Evolutionary conservation across 2,113 vertebrate genomes (phyloP).

Genomic region (Petrocephalus microphthalmus): DNA sequence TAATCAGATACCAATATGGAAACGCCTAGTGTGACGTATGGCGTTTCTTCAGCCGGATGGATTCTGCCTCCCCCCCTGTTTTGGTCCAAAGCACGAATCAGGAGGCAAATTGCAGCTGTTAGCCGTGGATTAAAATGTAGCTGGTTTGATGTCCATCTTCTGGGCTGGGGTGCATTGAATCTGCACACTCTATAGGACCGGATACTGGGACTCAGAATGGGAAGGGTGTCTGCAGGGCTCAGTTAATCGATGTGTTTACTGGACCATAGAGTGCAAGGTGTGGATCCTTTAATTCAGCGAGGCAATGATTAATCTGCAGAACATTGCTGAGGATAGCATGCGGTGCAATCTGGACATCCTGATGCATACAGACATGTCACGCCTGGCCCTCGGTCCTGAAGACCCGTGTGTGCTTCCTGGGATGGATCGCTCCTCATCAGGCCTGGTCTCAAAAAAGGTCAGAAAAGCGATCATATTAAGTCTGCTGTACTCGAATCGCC

Average conservation of each 20-base stretch:
- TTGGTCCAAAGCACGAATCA: background rate
- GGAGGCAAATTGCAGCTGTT: conserved; percentile 3
- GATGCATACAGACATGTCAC: background rate
- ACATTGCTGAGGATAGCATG: background rate
- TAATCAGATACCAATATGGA: conserved; percentile 37
- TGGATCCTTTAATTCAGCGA: background rate
- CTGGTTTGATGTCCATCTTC: conserved; percentile 11
- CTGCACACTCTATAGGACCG: background rate
- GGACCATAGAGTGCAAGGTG: background rate
- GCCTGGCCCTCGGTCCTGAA: background rate
- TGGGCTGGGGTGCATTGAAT: background rate
- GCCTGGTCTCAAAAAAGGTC: background rate
- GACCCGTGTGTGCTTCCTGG: background rate
- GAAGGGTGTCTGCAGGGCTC: background rate
- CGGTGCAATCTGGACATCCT: background rate
- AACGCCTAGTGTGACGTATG: background rate
- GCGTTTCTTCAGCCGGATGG: background rate
- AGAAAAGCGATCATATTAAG: background rate
- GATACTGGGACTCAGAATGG: background rate
- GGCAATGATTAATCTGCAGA: background rate
- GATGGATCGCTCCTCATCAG: background rate
- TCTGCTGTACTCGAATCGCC: background rate
- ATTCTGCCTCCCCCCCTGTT: background rate
- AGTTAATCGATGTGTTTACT: background rate
- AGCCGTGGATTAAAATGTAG: conserved; percentile 21